These are phyloP conservation scores for Acleris cristana DNA, from an alignment of 2,888 invertebrate genomes.

Conservation along the genomic window DNA sequence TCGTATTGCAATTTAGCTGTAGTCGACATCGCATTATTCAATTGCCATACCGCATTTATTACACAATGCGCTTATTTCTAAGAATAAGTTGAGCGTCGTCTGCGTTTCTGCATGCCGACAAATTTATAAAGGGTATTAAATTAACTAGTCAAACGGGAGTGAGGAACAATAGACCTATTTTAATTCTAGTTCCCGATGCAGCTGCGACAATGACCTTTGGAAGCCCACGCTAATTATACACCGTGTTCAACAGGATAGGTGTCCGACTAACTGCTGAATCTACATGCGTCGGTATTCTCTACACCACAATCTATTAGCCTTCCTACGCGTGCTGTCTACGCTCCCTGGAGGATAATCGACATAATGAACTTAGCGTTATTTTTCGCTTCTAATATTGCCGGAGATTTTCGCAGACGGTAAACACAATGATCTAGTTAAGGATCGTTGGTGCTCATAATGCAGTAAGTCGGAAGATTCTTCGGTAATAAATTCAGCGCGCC, in stretches of 20 bases:
- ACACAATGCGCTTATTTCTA: slow-evolving; percentile 32
- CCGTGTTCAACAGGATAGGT: slow-evolving; percentile 47
- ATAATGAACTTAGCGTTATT: slow-evolving; percentile 4
- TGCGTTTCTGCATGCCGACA: slow-evolving; percentile 12
- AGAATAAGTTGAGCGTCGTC: slow-evolving; percentile 23
- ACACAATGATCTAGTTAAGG: slow-evolving; percentile 60
- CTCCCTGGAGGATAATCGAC: background rate
- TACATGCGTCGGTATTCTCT: slow-evolving; percentile 16
- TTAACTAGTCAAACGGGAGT: slow-evolving; percentile 39
- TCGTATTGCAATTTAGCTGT: slow-evolving; percentile 29
- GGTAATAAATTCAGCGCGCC: slow-evolving; percentile 63
- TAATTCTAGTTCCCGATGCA: slow-evolving; percentile 64
- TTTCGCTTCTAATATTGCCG: slow-evolving; percentile 22
- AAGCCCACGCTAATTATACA: slow-evolving; percentile 82
- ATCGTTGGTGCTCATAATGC: slow-evolving; percentile 65
- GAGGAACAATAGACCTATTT: slow-evolving; percentile 63
- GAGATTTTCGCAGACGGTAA: slow-evolving; percentile 42
- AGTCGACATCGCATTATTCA: slow-evolving; percentile 30
- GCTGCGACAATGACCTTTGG: slow-evolving; percentile 81
- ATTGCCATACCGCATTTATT: slow-evolving; percentile 34
- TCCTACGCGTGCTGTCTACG: slow-evolving; percentile 5
- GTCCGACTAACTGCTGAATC: slow-evolving; percentile 23
- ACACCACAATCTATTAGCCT: slow-evolving; percentile 9
- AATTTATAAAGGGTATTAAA: slow-evolving; percentile 24
- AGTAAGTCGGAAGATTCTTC: slow-evolving; percentile 64